Conservation (phyloP, 2,113 vertebrate species). For the Anarrhichthys ocellatus region DNA sequence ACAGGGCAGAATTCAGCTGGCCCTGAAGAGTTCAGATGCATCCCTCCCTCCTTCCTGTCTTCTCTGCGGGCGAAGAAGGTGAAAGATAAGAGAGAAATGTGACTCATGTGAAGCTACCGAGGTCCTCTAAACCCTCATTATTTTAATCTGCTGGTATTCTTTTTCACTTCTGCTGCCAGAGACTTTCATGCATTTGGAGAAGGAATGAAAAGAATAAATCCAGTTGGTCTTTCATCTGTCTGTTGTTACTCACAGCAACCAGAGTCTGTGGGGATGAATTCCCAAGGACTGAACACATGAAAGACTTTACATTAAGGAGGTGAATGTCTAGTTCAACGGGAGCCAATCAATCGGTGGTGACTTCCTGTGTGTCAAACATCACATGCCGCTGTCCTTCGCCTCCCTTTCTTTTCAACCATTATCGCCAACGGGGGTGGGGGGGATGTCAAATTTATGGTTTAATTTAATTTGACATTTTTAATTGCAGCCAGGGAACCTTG, state of each 20-base stretch:
- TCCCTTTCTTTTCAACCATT: neutral
- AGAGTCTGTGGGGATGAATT: conserved; percentile 27
- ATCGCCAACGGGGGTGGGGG: neutral
- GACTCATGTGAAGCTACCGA: conserved; percentile 54
- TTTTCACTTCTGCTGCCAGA: conserved; percentile 40
- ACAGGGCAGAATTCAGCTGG: conserved; percentile 2
- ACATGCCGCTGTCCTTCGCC: neutral
- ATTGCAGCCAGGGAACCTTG: neutral
- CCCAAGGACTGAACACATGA: conserved; percentile 26
- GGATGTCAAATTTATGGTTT: neutral
- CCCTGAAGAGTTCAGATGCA: conserved; percentile 22
- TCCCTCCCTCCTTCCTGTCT: conserved; percentile 21
- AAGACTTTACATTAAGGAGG: conserved; percentile 30
- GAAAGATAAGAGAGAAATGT: conserved; percentile 45
- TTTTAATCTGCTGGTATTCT: conserved; percentile 52
- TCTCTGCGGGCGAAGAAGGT: conserved; percentile 19
- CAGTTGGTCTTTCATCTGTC: conserved; percentile 22
- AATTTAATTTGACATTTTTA: neutral
- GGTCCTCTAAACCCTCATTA: conserved; percentile 55
- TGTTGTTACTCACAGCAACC: conserved; percentile 8
- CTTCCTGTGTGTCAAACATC: conserved; percentile 14
- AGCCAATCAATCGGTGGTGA: conserved; percentile 5
- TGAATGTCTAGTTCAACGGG: neutral
- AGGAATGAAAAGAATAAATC: neutral
- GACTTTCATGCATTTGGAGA: conserved; percentile 23